A percentile compares a stretch with the other conserved stretches of the same genome.
These are phyloP conservation scores for Erpetoichthys calabaricus DNA, from an alignment of 2,797 vertebrate species.

Conservation along the genomic window DNA sequence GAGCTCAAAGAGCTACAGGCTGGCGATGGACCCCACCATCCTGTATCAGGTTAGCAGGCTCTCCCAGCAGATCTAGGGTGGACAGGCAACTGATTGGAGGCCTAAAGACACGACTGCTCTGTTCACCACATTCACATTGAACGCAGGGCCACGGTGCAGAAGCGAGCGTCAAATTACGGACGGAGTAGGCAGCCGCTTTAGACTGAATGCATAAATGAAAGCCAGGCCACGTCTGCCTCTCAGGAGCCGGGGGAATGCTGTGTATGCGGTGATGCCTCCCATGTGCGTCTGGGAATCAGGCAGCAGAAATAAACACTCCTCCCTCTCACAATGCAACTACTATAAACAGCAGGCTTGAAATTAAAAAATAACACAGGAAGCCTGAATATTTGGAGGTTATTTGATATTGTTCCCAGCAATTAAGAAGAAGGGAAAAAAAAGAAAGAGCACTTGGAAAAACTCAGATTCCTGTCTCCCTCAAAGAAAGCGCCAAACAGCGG, in stretches of 20 bases:
- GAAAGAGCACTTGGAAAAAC: background rate
- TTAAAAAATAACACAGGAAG: background rate
- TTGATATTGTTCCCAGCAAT: background rate
- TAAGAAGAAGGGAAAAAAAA: no score
- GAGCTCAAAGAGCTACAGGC: no score
- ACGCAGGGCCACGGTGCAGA: no score
- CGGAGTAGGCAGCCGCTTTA: background rate
- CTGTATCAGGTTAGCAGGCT: no score
- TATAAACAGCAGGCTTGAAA: conserved; percentile 4
- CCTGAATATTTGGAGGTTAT: background rate
- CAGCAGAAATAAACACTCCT: conserved; percentile 6
- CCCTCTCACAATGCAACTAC: conserved; percentile 3
- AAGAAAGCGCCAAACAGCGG: background rate
- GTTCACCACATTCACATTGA: no score
- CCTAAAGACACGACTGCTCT: no score
- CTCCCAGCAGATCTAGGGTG: no score
- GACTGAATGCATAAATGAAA: background rate
- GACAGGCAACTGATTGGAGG: no score
- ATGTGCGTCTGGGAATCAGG: background rate
- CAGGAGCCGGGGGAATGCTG: background rate
- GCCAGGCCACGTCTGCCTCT: no score
- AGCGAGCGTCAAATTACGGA: no score
- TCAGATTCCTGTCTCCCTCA: background rate
- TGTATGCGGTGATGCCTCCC: background rate
- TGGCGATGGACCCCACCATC: no score